phyloP scores from a whole-genome alignment of 2,113 vertebrate genomes.

The Myotis lucifugus region DNA sequence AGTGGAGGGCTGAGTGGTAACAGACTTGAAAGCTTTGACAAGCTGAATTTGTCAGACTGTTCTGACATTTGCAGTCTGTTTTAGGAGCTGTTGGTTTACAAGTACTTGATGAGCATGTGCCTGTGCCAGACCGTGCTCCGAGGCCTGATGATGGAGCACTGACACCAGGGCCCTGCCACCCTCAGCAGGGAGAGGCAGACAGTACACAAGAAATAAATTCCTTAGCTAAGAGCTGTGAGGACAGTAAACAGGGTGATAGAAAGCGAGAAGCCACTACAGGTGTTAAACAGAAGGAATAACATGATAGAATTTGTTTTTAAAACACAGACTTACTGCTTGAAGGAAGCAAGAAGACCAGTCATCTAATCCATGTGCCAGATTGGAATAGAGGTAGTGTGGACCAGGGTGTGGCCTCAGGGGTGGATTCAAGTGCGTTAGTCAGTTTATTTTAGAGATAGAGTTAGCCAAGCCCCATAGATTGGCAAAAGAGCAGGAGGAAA shows the following conservation, averaged over 20 bases:
- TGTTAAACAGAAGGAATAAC: not conserved
- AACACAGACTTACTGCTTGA: not conserved
- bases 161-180: not conserved
- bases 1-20: no score
- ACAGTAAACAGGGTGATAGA: not conserved
- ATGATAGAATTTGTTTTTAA: not conserved
- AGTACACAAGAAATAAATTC: not conserved
- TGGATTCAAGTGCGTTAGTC: fast-evolving
- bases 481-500: not conserved
- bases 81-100: not conserved
- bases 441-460: not conserved
- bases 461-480: not conserved
- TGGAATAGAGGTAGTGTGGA: not conserved
- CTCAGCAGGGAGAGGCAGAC: not conserved
- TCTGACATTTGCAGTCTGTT: not conserved
- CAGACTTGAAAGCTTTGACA: not conserved
- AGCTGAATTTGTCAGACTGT: not conserved
- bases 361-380: not conserved
- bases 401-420: not conserved
- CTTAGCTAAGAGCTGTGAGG: not conserved
- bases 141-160: not conserved
- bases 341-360: not conserved
- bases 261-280: not conserved
- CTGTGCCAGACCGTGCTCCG: not conserved
- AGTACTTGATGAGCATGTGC: not conserved